Evolutionary conservation across 2,888 invertebrate genomes (phyloP).

Genomic region (Argynnis bischoffii): DNA sequence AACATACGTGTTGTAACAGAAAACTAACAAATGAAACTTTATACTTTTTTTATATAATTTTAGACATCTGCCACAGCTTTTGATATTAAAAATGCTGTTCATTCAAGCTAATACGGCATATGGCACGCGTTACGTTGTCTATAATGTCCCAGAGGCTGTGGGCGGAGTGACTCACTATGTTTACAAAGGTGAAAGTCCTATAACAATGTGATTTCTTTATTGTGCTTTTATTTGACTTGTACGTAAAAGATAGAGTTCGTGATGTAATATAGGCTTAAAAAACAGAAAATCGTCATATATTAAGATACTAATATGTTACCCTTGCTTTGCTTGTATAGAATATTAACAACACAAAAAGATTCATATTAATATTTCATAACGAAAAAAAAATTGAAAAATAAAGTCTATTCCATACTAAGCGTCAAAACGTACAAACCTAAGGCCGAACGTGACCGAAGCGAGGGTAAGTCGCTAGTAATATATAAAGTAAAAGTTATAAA

Average conservation of each 20-base stretch:
- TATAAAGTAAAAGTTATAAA: no score
- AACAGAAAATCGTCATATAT: not conserved
- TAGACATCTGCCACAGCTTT: not conserved
- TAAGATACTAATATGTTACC: no score
- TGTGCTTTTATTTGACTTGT: conserved; percentile 14
- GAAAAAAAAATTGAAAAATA: no score
- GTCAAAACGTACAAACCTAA: no score
- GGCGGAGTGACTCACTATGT: conserved; percentile 32
- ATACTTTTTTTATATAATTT: not conserved
- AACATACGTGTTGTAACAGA: no score
- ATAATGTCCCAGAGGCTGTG: conserved; percentile 14
- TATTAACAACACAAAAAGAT: no score
- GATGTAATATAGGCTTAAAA: not conserved
- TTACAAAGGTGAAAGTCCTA: conserved; percentile 33
- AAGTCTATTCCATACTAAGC: no score
- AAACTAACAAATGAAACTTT: not conserved
- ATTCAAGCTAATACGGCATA: conserved; percentile 8
- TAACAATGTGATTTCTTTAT: conserved; percentile 16
- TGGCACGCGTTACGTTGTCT: conserved; percentile 8
- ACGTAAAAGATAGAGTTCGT: not conserved
- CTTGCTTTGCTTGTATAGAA: no score
- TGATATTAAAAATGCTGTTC: not conserved
- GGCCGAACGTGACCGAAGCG: no score
- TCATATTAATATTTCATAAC: no score
- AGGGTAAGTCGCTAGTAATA: no score